Evolutionary conservation across 1,140 invertebrate species (phyloP), one percentile per base, ranked within the genome.

Genomic region (Heliconius hewitsoni): DNA sequence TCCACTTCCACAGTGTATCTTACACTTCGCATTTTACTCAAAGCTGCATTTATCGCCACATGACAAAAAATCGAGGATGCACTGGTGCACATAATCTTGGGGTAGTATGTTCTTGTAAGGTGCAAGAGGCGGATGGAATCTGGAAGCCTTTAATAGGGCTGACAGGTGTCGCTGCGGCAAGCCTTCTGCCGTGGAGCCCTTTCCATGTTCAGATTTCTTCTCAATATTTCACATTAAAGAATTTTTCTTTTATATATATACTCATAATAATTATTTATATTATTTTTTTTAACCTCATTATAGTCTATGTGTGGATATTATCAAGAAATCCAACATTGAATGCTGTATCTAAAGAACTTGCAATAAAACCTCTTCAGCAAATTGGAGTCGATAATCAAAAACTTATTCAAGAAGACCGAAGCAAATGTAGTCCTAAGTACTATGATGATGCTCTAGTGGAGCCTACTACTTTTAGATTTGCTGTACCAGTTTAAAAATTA

Each of bases 241-340:
- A 4, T 16, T 46, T 46, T 16, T 8, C 19, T n/a, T 19, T 55
- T 8, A 55, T 60, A 27, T 23, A 3, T 27, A 9, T 60, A 23
- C 11, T 13, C 8, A 0, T 60, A 3, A 60, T 3, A 23, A 27
- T 11, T 60, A 3, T 60, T 60, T 6, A 37, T 37, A 37, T 34
- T 23, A 30, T 6, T 0, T 37, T 37, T 37, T 37, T 60, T 23
- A 75, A 75, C 71, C 75, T 77, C 74, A 37, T 92, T 90, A 8
- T 89, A 94, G 93, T 92, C 34, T 92, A 94, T 83, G 85, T 94
- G 2, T 94, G 93, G 93, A 87, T 94, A 9, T 80, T 94, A 8
- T 94, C 93, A 81, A 88, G 93, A 81, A 81, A 87, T 57, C 84
- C 83, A 34, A 83, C 82, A 19, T 78, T 94, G 57, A 94, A 94